Base-by-base conservation (phyloP, 1,140 invertebrate genomes). In the Macrotrachela quadricornifera region DNA sequence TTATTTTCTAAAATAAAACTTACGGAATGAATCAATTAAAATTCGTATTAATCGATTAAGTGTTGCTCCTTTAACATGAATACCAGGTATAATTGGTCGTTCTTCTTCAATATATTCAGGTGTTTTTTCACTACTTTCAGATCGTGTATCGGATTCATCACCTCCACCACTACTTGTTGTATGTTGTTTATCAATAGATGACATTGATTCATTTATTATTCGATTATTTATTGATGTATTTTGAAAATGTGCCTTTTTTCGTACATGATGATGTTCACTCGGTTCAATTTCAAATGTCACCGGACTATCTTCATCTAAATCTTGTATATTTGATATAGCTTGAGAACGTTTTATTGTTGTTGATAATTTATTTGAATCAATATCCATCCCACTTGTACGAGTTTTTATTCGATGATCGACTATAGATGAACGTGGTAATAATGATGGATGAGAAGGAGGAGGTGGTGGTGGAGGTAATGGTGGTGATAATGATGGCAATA, bases 11-110 rank as follows among this genome's bases (percentile, higher is more conserved):
- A 36, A 36, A 17, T 16, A 10, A 16, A 37, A 40, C 62, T 63
- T 60, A 71, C 68, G 59, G 59, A 71, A 70, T 30, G 63, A 63
- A 37, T 67, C 63, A 21, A 69, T 60, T 58, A 63, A 61, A 18
- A 67, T 57, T 48, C 67, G 61, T 16, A 69, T 61, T 14, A 71
- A 61, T 53, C 63, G 60, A 47, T 69, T 64, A 13, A 64, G 53
- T 3, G 66, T 63, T 16, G 67, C 68, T 36, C 67, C 66, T 45
- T 64, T 59, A 17, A 70, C 62, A 30, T 57, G 61, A 16, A 69
- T 60, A 42, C 66, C 66, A 21, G 62, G 62, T 8, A 66, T 54
- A 12, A 66, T 55, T 38, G 63, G 63, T 54, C 63, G 65, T 6
- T 65, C 64, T 50, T 68, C 68, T 49, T 62, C 63, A 57, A 63